Conservation (phyloP, 2,888 invertebrate genomes). For the Lochmaea capreae region DNA sequence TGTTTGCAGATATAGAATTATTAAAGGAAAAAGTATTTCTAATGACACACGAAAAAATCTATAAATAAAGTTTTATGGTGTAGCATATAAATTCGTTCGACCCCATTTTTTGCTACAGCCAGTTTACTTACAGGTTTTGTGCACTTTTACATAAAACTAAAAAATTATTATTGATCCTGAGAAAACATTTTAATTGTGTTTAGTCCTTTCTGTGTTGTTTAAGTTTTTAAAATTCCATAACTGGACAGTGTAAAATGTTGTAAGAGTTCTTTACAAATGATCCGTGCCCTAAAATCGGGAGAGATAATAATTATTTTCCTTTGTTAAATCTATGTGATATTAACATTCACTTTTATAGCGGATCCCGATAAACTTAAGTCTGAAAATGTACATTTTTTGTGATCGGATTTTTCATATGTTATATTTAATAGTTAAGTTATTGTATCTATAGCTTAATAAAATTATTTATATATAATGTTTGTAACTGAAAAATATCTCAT, state of each 20-base stretch:
- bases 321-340: neutral
- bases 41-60: too few relatives aligned
- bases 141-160: too few relatives aligned
- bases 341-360: neutral
- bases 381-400: conserved; percentile 15
- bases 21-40: too few relatives aligned
- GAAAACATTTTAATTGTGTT: too few relatives aligned
- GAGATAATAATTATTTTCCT: neutral
- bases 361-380: conserved; percentile 5
- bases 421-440: conserved; percentile 15
- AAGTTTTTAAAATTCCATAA: neutral
- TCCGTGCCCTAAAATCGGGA: neutral
- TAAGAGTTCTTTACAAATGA: neutral
- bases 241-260: neutral
- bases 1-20: too few relatives aligned
- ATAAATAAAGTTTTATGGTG: too few relatives aligned
- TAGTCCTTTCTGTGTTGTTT: neutral
- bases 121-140: too few relatives aligned
- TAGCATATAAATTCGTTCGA: too few relatives aligned
- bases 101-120: too few relatives aligned
- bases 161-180: too few relatives aligned
- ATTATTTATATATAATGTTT: conserved; percentile 36
- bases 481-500: conserved; percentile 29
- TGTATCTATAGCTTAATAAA: conserved; percentile 24
- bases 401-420: conserved; percentile 12